Conservation (phyloP, 2,797 vertebrate species). For the Ataeniobius toweri region DNA sequence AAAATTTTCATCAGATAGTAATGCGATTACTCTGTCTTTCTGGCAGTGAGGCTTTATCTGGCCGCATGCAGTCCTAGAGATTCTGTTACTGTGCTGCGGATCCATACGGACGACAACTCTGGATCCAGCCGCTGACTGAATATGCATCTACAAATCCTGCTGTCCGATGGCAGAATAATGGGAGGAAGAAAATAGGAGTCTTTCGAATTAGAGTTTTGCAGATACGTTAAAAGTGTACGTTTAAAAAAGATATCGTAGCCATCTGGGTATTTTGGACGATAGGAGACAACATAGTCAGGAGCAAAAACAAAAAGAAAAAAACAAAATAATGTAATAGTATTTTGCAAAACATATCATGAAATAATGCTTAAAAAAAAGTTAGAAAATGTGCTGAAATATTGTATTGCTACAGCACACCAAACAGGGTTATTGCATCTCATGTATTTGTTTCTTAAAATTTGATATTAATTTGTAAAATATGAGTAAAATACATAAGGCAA, state of each 20-base stretch:
- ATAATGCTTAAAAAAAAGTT: not conserved
- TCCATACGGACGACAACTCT: slow-evolving; percentile 73
- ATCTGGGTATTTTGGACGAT: not conserved
- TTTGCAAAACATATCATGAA: not conserved
- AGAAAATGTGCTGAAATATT: not conserved
- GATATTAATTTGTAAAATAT: not conserved
- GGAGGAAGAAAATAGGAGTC: slow-evolving; percentile 47
- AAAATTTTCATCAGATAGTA: slow-evolving; percentile 87
- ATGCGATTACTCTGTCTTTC: slow-evolving; percentile 85
- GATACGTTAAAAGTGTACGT: slow-evolving; percentile 34
- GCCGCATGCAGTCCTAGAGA: slow-evolving; percentile 68
- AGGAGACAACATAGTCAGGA: not conserved
- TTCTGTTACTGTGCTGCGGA: slow-evolving; percentile 78
- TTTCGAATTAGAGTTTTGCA: slow-evolving; percentile 43
- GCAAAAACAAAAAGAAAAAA: not conserved
- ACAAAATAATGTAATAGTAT: not conserved
- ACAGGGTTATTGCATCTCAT: not conserved
- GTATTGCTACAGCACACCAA: not conserved
- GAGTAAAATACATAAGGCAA: not conserved
- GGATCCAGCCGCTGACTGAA: slow-evolving; percentile 70
- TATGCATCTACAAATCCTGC: slow-evolving; percentile 72
- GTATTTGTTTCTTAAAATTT: not conserved
- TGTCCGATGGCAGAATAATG: slow-evolving; percentile 57
- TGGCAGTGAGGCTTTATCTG: slow-evolving; percentile 78
- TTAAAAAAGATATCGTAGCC: slow-evolving; percentile 8